Evolutionary conservation across 2,888 invertebrate species (phyloP).

Genomic region (Pedicia rivosa): DNA sequence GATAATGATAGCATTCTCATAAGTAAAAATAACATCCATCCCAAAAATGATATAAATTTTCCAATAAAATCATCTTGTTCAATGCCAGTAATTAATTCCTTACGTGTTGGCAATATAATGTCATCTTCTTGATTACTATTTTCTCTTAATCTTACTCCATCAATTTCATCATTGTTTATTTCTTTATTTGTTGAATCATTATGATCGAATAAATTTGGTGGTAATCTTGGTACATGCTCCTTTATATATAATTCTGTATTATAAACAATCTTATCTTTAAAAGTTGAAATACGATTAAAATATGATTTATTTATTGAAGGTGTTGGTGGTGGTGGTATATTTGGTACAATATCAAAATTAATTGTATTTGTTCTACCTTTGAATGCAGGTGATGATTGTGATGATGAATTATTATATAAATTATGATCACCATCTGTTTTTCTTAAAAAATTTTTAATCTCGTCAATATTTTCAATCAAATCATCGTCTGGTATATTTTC

Average conservation of each 20-base stretch:
- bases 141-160: background rate
- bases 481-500: slow-evolving; percentile 9
- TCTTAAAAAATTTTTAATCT: slow-evolving; percentile 22
- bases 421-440: slow-evolving; percentile 5
- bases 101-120: slow-evolving; percentile 29
- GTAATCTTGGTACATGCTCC: slow-evolving; percentile 36
- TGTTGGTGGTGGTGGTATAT: slow-evolving; percentile 35
- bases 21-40: slow-evolving; percentile 62
- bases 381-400: background rate
- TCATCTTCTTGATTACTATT: slow-evolving; percentile 16
- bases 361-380: background rate
- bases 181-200: slow-evolving; percentile 2
- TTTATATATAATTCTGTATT: slow-evolving; percentile 38
- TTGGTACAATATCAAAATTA: slow-evolving; percentile 24
- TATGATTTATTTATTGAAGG: slow-evolving; percentile 19
- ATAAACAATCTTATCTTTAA: slow-evolving; percentile 33
- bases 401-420: too few species aligned
- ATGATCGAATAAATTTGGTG: slow-evolving; percentile 9
- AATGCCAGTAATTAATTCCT: slow-evolving; percentile 42
- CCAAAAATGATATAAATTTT: slow-evolving; percentile 49
- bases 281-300: slow-evolving; percentile 21
- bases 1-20: slow-evolving; percentile 53
- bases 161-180: background rate
- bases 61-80: slow-evolving; percentile 61
- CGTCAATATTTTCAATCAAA: slow-evolving; percentile 12